Base-by-base conservation (phyloP, 2,888 invertebrate genomes). In the Pyrocoelia pectoralis region DNA sequence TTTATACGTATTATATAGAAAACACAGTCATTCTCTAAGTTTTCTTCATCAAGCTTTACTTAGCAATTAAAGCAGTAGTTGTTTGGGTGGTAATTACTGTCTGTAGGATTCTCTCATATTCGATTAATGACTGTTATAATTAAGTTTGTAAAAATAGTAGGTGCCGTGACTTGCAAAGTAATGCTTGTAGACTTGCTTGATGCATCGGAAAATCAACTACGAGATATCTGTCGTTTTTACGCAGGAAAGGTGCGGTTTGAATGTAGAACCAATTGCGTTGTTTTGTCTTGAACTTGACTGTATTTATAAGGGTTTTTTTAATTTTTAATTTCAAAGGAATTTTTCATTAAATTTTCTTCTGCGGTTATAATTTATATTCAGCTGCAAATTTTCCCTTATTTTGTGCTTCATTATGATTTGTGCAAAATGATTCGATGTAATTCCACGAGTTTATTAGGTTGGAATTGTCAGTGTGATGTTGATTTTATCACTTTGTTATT, bases 41-140 rank as follows among this genome's bases (percentile, higher is more conserved):
- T 56, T 28, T 54, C 24, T 41, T 56, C 29, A 56, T 46, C 56
- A 38, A 18, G 40, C 43, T 38, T 51, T 38, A 61, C 56, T 56
- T 56, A 13, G 63, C 63, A 64, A 64, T 64, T 64, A 64, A 60
- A 52, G 59, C 48, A 52, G 64, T 64, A 60, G 64, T 64, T 64
- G 52, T 59, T 56, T 60, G 48, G 64, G 24, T 56, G 38, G 60
- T 64, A 60, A 60, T 60, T 64, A 56, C 55, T 52, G 59, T 56
- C 64, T 64, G 56, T 56, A 55, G 56, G 64, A 60, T 59, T 60
- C 64, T 61, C 61, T 64, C 64, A 64, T 59, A 64, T 60, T 64
- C 64, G 64, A 64, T 64, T 64, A 64, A 64, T 64, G 60, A 64
- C 59, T 60, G 64, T 60, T 64, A 64, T 64, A 64, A 64, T 64